Percentiles rank a stretch among this genome's conserved stretches.
phyloP scores from a whole-genome alignment of 2,113 vertebrate genomes.

The Mormyrus lacerda region DNA sequence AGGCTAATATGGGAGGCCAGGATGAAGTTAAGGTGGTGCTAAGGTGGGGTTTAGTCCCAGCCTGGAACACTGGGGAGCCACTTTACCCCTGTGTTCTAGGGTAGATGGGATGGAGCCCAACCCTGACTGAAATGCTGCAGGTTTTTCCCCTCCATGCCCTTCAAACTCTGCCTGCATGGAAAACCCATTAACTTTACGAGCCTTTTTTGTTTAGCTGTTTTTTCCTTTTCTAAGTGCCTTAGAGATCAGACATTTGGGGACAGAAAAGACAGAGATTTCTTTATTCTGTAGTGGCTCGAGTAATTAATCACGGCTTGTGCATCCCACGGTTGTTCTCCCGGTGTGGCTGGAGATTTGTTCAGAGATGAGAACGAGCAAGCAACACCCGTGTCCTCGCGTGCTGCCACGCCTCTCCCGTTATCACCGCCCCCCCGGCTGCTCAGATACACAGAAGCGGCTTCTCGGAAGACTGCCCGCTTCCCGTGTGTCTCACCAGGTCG shows the following conservation, averaged over 20 bases:
- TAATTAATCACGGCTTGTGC: slow-evolving; percentile 28
- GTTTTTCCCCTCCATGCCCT: background rate
- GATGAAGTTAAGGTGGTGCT: background rate
- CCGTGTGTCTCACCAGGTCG: slow-evolving; percentile 8
- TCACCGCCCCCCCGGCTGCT: slow-evolving; percentile 35
- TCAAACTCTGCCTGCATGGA: slow-evolving; percentile 30
- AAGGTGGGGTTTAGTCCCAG: background rate
- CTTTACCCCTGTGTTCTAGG: background rate
- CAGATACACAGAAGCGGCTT: slow-evolving; percentile 17
- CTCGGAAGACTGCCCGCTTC: slow-evolving; percentile 40
- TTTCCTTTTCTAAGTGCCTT: slow-evolving; percentile 16
- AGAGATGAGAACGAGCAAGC: background rate
- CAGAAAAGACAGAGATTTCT: slow-evolving; percentile 29
- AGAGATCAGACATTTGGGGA: background rate
- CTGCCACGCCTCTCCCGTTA: background rate
- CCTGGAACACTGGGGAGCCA: background rate
- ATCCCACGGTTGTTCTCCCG: slow-evolving; percentile 25
- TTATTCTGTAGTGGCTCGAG: slow-evolving; percentile 35
- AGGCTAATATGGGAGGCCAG: background rate
- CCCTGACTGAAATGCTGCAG: background rate
- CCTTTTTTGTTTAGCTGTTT: slow-evolving; percentile 6
- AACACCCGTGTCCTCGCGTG: background rate
- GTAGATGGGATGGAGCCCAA: background rate
- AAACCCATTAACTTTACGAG: slow-evolving; percentile 34
- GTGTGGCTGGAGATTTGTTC: slow-evolving; percentile 18